Evolutionary conservation across 2,888 invertebrate genomes (phyloP), one percentile per base, ranked within the genome.

Genomic region (Enchytraeus crypticus): DNA sequence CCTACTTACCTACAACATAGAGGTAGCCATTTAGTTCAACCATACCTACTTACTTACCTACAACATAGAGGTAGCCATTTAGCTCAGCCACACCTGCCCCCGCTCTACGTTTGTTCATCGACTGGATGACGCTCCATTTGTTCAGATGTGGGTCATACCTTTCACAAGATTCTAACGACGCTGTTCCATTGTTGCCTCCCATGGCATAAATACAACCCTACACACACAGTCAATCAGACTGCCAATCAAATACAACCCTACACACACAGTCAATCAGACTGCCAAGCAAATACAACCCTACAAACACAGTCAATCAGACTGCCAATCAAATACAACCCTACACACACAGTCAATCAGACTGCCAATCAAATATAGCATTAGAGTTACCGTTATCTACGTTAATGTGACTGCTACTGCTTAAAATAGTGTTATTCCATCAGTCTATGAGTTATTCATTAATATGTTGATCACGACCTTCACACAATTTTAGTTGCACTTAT

Each of bases 11-110:
- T 5, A 75, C 73, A n/a, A n/a, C n/a, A n/a, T 49, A 49, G 11
- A 49, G 49, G 11, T 49, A 21, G 21, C 23, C 29, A 23, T n/a
- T 8, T 8, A 34, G n/a, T n/a, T n/a, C n/a, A n/a, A n/a, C n/a
- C n/a, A n/a, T n/a, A n/a, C n/a, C n/a, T 11, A 59, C 21, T 21
- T 26, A 51, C 57, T 34, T 54, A 74, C 77, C 77, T 5, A 75
- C 73, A 55, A 75, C 79, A 69, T 80, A 82, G 38, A 82, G 72
- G 61, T 69, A 74, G 14, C 81, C 80, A 69, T 81, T 76, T 2
- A 82, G 72, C 1, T 80, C 80, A n/a, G 79, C 77, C 1, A 80
- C 80, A 3, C 81, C 82, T 11, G 81, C 80, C 5, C 82, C 82
- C 3, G 82, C 82, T 63, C 81, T 70, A 62, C 81, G 69, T 60